These are phyloP conservation scores for Melipona beecheii DNA, from an alignment of 2,888 invertebrate species.

Conservation along the genomic window DNA sequence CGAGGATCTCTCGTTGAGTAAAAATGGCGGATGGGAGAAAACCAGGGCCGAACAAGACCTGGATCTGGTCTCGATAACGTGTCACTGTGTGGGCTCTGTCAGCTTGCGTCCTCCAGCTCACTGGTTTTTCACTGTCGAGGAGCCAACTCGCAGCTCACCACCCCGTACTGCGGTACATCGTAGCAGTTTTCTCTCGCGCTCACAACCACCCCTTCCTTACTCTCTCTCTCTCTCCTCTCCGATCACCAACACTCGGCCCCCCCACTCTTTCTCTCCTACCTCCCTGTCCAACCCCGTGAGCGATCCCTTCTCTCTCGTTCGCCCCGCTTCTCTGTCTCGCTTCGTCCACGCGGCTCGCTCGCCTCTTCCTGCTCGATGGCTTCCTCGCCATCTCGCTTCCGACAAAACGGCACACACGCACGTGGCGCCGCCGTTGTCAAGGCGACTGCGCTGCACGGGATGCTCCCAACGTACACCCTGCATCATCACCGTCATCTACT, in stretches of 20 bases:
- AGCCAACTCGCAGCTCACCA: conserved; percentile 73
- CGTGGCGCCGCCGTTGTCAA: conserved; percentile 80
- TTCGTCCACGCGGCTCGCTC: conserved; percentile 22
- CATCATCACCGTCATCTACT: conserved; percentile 27
- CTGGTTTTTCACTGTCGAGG: conserved; percentile 59
- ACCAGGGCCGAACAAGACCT: background rate
- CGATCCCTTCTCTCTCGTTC: background rate
- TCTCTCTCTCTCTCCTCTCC: conserved; percentile 37
- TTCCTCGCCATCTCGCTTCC: conserved; percentile 45
- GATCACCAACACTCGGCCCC: conserved; percentile 39
- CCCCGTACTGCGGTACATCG: conserved; percentile 81
- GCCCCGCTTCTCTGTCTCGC: conserved; percentile 33
- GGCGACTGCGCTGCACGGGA: conserved; percentile 80
- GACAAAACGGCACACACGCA: conserved; percentile 75
- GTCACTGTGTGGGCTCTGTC: conserved; percentile 16
- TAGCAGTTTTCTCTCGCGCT: conserved; percentile 77
- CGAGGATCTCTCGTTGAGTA: conserved; percentile 22
- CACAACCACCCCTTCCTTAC: conserved; percentile 56
- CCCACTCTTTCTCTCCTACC: conserved; percentile 36
- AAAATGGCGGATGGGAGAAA: conserved; percentile 51
- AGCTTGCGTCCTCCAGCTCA: conserved; percentile 19
- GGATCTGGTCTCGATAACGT: conserved; percentile 18
- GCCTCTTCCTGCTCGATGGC: conserved; percentile 32
- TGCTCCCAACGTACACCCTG: conserved; percentile 49
- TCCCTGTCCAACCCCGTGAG: background rate